Evolutionary conservation across 2,797 vertebrate genomes (phyloP).

Genomic region (Synanceia verrucosa): DNA sequence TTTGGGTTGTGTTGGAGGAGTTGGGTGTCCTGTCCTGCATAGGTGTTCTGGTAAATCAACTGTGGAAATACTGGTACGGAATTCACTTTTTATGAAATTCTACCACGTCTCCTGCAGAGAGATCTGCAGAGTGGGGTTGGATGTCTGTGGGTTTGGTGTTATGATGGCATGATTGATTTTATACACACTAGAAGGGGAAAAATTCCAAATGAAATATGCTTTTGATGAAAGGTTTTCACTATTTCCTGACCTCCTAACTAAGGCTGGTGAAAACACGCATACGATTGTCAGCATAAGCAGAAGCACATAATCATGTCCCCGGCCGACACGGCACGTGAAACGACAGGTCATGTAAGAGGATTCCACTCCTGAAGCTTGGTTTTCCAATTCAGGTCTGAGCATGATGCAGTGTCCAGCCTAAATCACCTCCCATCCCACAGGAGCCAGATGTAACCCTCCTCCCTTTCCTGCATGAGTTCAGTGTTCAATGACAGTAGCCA

Average conservation of each 20-base stretch:
- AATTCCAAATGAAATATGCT: constrained; percentile 53
- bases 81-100: constrained; percentile 6
- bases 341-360: background rate
- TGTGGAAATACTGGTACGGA: no score
- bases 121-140: constrained; percentile 16
- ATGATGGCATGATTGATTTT: constrained; percentile 54
- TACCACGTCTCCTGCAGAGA: constrained; percentile 2
- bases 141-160: constrained; percentile 41
- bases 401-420: background rate
- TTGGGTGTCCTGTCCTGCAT: constrained; percentile 8
- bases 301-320: background rate
- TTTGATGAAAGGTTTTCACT: constrained; percentile 55
- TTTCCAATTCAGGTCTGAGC: background rate
- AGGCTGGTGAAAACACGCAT: background rate
- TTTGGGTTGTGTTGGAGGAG: constrained; percentile 36
- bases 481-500: background rate
- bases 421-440: background rate
- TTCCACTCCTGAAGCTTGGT: background rate
- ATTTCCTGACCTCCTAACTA: constrained; percentile 9
- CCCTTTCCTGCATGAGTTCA: background rate
- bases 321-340: background rate
- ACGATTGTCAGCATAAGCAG: background rate
- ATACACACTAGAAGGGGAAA: constrained; percentile 29
- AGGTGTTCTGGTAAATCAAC: constrained; percentile 23
- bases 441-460: background rate